Evolutionary conservation across 2,888 invertebrate species (phyloP), one percentile per base, ranked within the genome.

Genomic region (Empis livida): DNA sequence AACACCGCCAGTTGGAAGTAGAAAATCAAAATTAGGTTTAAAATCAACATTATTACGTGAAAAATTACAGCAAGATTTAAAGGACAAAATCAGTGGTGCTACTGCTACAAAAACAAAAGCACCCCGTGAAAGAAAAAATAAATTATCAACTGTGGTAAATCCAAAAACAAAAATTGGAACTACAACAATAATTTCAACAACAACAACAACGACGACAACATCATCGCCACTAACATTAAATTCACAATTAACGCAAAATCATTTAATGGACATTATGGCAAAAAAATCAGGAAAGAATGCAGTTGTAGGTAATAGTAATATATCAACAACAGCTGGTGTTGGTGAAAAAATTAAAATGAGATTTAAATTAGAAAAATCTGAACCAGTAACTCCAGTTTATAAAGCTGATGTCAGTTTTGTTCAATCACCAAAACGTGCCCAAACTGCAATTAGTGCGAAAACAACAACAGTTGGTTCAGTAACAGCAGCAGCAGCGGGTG

Each of bases 311-410:
- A 43, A 9, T 20, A 44, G 8, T 17, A 20, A 15, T 15, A 40
- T 40, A 15, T 17, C 32, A 5, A 23, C 42, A 16, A n/a, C 23
- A n/a, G 45, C 11, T 11, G 40, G 40, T 4, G 41, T 50, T 16
- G 73, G 59, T 53, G 88, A 90, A 60, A 87, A 89, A 60, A 83
- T 90, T 51, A 90, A 89, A 62, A 68, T 91, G 44, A 73, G 89
- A 53, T 70, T 91, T 35, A 90, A 90, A 61, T 66, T 91, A 50
- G 90, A 89, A 57, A 88, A 88, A 62, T 81, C 80, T 42, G 89
- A 89, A 64, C 86, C 86, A 0, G 78, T 84, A 1, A 79, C 79
- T 54, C 77, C 83, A 1, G 83, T 86, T 1, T 88, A 88, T 63
- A 87, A 87, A 67, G 84, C 85, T 20, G 85, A 86, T 60, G 80